phyloP scores from a whole-genome alignment of 2,888 invertebrate genomes.

The Oscheius sp. region DNA sequence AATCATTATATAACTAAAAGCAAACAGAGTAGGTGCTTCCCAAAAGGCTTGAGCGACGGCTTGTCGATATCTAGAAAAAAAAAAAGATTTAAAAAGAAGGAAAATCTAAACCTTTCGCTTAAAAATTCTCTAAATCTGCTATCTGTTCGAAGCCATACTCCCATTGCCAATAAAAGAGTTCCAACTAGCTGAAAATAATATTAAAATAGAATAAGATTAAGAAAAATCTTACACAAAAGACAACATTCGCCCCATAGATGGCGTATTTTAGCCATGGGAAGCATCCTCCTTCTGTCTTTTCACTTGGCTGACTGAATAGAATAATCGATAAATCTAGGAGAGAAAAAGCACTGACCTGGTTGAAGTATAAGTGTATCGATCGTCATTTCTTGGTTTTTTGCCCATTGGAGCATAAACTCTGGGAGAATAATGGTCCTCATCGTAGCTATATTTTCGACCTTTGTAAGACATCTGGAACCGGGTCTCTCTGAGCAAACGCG shows the following conservation, averaged over 20 bases:
- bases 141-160: slow-evolving; percentile 66
- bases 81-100: not conserved
- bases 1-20: slow-evolving; percentile 69
- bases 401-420: slow-evolving; percentile 16
- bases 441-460: slow-evolving; percentile 8
- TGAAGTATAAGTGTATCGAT: slow-evolving; percentile 15
- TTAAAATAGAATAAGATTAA: not conserved
- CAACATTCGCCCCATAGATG: slow-evolving; percentile 61
- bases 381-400: slow-evolving; percentile 1
- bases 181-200: slow-evolving; percentile 59
- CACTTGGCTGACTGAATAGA: not conserved
- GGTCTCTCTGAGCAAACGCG: not conserved
- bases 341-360: not conserved
- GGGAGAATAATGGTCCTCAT: slow-evolving; percentile 27
- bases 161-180: slow-evolving; percentile 54
- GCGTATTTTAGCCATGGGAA: slow-evolving; percentile 55
- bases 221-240: slow-evolving; percentile 49
- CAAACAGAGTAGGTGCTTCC: slow-evolving; percentile 67
- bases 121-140: slow-evolving; percentile 68
- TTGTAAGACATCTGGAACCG: slow-evolving; percentile 25
- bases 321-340: not conserved
- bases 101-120: slow-evolving; percentile 59
- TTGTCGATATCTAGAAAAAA: slow-evolving; percentile 59
- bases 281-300: slow-evolving; percentile 33
- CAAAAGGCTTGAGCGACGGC: slow-evolving; percentile 67